Percentiles rank a stretch among this genome's conserved stretches.
Conservation (phyloP, 2,888 invertebrate species). For the Lasioglossum lativentre region DNA sequence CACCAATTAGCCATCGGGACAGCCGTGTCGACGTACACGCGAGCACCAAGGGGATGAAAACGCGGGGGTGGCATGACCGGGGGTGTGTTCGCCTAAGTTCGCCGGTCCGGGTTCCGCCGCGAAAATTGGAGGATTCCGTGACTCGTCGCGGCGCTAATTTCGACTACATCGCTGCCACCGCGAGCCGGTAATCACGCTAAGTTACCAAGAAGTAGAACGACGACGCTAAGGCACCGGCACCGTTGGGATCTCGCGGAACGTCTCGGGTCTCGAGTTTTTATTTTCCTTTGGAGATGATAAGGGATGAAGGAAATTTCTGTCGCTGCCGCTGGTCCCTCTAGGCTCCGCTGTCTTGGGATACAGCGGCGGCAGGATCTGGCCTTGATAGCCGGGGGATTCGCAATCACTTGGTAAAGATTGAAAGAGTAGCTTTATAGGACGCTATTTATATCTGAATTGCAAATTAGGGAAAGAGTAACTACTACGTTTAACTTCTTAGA, state of each 20-base stretch:
- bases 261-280: slow-evolving; percentile 10
- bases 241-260: background rate
- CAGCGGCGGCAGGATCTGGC: background rate
- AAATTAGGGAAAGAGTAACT: background rate
- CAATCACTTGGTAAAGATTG: slow-evolving; percentile 9
- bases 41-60: background rate
- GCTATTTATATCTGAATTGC: background rate
- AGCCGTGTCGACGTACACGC: slow-evolving; percentile 58
- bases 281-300: slow-evolving; percentile 43
- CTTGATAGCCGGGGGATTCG: background rate
- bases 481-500: background rate
- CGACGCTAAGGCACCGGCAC: background rate
- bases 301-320: slow-evolving; percentile 30
- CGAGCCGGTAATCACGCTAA: slow-evolving; percentile 26
- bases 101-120: background rate
- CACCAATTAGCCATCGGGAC: slow-evolving; percentile 73
- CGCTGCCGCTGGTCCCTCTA: background rate
- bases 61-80: background rate
- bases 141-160: slow-evolving; percentile 30
- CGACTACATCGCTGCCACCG: slow-evolving; percentile 10
- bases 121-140: slow-evolving; percentile 46
- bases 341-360: background rate
- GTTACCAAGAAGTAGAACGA: slow-evolving; percentile 26
- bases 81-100: background rate
- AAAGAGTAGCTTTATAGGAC: background rate